Conservation (phyloP, 2,888 invertebrate species). For the Aspidiotus rigidus region DNA sequence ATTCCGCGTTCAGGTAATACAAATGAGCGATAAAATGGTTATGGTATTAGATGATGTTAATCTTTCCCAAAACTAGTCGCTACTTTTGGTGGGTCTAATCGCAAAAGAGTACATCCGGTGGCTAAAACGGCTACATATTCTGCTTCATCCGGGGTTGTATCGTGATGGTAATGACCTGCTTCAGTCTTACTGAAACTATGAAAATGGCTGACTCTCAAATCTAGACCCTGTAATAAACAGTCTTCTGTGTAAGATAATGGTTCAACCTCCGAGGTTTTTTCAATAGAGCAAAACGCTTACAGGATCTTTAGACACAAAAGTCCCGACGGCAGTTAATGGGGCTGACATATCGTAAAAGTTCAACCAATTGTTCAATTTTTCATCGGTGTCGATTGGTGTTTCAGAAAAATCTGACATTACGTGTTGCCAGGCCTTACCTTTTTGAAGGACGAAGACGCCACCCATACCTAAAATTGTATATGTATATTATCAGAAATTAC, state of each 20-base stretch:
- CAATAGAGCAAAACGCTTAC: constrained; percentile 44
- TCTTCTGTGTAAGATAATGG: neutral
- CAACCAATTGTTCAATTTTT: constrained; percentile 76
- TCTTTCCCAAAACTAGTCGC: constrained; percentile 67
- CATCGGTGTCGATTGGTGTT: constrained; percentile 59
- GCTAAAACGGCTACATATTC: constrained; percentile 87
- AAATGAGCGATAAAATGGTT: too few species aligned
- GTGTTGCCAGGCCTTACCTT: constrained; percentile 79
- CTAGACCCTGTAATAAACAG: constrained; percentile 57
- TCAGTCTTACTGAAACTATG: constrained; percentile 79
- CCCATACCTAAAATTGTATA: constrained; percentile 58
- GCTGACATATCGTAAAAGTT: constrained; percentile 84
- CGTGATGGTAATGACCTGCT: constrained; percentile 92
- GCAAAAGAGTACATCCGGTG: constrained; percentile 60
- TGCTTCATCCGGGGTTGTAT: constrained; percentile 77
- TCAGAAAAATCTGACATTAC: constrained; percentile 91
- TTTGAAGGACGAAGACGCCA: constrained; percentile 74
- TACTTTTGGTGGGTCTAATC: constrained; percentile 62
- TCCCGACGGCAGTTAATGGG: constrained; percentile 78
- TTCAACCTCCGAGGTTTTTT: neutral
- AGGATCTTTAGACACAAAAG: constrained; percentile 73
- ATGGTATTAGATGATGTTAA: constrained; percentile 43
- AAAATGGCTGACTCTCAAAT: constrained; percentile 90
- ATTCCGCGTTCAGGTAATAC: too few species aligned
- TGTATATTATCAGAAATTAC: neutral